Evolutionary conservation across 1,140 invertebrate genomes (phyloP), one percentile per base, ranked within the genome.

Genomic region (Drosophila azteca): DNA sequence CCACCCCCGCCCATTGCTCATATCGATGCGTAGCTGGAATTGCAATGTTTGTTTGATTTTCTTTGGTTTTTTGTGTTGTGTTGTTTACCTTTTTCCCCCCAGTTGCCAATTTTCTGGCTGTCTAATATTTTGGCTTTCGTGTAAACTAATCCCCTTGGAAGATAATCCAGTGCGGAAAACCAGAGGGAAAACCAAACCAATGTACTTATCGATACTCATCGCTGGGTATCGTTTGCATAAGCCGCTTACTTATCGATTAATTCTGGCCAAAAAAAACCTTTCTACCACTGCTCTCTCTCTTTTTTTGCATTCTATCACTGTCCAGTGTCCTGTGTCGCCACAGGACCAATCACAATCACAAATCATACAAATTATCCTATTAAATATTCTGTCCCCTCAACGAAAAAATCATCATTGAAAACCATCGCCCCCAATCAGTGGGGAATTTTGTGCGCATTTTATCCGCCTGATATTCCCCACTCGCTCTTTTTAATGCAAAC

Each of bases 1-100:
- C 60, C 11, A 6, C 71, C 44, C 41, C 69, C 35, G 44, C 24
- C 9, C n/a, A 53, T 41, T 58, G 44, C 41, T 11, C 45, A 24
- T 17, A 44, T 46, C 31, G 41, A 22, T 39, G 35, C 57, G 49
- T 39, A 46, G 26, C 44, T 54, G 35, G 46, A 45, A 60, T 50
- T 50, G 60, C 70, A 63, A 15, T 46, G 46, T 70, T 63, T 73
- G 70, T 73, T 85, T 85, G 73, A 74, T 74, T 84, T 59, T 50
- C 62, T 66, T 66, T 62, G 57, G 35, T 5, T 13, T 46, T 66
- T 63, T n/a, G n/a, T n/a, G n/a, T 43, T 63, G 35, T 13, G 35
- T 11, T 11, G 3, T 39, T 45, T 67, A 26, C 26, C 57, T 55
- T 59, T 20, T 57, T 55, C 31, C 57, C 57, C 7, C 26, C 29